A percentile compares a stretch with the other conserved stretches of the same genome.
phyloP scores from a whole-genome alignment of 2,888 invertebrate species.

The Pterostichus niger region DNA sequence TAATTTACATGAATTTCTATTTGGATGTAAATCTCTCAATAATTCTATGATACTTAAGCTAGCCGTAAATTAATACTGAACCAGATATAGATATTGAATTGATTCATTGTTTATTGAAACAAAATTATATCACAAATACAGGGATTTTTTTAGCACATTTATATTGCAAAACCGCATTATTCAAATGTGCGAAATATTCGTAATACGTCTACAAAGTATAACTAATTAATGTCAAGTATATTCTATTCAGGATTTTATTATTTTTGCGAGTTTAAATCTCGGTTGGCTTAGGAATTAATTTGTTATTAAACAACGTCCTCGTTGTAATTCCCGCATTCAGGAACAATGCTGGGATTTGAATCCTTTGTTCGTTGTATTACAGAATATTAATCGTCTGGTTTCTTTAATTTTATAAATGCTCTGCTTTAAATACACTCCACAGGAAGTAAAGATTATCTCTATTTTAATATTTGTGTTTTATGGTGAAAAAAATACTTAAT shows the following conservation, averaged over 20 bases:
- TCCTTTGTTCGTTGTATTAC: constrained; percentile 14
- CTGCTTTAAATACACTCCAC: too few species aligned
- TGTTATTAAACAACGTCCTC: constrained; percentile 33
- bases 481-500: too few species aligned
- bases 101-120: too few species aligned
- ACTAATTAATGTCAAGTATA: background rate
- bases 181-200: background rate
- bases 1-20: background rate
- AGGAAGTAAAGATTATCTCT: background rate
- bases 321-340: background rate
- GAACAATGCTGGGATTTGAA: constrained; percentile 33
- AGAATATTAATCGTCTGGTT: constrained; percentile 20
- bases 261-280: constrained; percentile 21
- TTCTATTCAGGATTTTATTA: background rate
- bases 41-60: too few species aligned
- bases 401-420: constrained; percentile 4
- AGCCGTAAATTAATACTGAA: too few species aligned
- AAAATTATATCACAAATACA: too few species aligned
- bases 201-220: background rate
- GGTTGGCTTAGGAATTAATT: constrained; percentile 6
- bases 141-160: too few species aligned
- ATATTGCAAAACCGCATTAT: too few species aligned
- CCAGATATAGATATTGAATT: too few species aligned
- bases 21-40: too few species aligned
- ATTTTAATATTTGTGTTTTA: background rate